Evolutionary conservation across 2,888 invertebrate species (phyloP), one percentile per base, ranked within the genome.

Genomic region (Lasioglossum oenotherae): DNA sequence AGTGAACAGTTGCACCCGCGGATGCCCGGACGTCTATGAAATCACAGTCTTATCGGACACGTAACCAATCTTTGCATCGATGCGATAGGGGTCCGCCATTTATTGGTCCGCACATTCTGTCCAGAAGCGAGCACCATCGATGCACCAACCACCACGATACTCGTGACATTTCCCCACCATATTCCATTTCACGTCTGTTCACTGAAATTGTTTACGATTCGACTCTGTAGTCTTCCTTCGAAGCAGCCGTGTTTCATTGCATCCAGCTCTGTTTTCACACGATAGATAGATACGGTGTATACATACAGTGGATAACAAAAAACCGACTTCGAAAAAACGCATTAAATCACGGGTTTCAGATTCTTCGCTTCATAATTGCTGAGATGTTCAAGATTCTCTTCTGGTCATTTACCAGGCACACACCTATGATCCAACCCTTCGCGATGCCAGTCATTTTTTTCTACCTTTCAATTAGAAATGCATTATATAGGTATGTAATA

Each of bases 41-140:
- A 85, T 84, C 57, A 57, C 69, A 49, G 38, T n/a, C 75, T 84
- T 84, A 73, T 73, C 85, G 49, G 78, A 23, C 8, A n/a, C 71
- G 19, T 12, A 57, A 46, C 53, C 69, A 38, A 75, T 19, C 44
- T n/a, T 74, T 60, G 73, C 35, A 49, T 53, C 72, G 10, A 38
- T 23, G 31, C 27, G 60, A 57, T 49, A 82, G 44, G 19, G 57
- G 35, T 19, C 31, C 31, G 31, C 31, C 64, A 64, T 64, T 64
- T 31, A 31, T 64, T 64, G 64, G 64, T 16, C 16, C 64, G 31
- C 19, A 31, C 2, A 31, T 64, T 19, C 6, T 64, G 31, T 8
- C 31, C 31, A 19, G 31, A 64, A 64, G 31, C 19, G 31, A 19
- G 8, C 64, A 31, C 2, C 16, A 31, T 31, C 31, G 31, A 8